phyloP scores from a whole-genome alignment of 2,888 invertebrate species.

The Barypeithes pellucidus region DNA sequence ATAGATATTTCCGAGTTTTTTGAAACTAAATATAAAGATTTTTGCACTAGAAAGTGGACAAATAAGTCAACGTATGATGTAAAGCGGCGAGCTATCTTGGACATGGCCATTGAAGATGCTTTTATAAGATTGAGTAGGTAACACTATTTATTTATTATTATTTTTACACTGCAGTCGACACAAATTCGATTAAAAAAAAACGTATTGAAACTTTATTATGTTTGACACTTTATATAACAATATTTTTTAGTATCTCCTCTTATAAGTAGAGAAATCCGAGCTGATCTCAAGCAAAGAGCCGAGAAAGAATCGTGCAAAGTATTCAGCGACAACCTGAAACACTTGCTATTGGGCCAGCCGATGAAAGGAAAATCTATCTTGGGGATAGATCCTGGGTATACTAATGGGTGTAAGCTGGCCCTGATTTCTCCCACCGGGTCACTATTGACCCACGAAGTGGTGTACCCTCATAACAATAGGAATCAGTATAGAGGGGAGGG shows the following conservation, averaged over 20 bases:
- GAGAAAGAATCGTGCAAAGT: conserved; percentile 89
- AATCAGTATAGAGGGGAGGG: conserved; percentile 65
- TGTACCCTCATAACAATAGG: conserved; percentile 77
- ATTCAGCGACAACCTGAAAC: conserved; percentile 89
- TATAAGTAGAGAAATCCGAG: conserved; percentile 79
- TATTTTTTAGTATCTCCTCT: conserved; percentile 75
- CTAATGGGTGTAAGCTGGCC: conserved; percentile 92
- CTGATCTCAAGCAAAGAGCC: conserved; percentile 82
- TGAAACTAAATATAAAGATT: conserved; percentile 75
- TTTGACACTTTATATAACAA: no score
- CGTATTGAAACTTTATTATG: no score
- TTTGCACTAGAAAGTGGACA: conserved; percentile 71
- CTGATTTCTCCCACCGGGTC: conserved; percentile 82
- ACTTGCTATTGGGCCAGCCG: conserved; percentile 86
- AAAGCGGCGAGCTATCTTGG: conserved; percentile 69
- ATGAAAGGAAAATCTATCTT: conserved; percentile 85
- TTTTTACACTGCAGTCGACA: no score
- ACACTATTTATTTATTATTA: conserved; percentile 56
- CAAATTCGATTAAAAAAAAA: no score
- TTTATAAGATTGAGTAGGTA: conserved; percentile 73
- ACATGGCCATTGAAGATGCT: conserved; percentile 76
- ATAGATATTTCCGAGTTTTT: conserved; percentile 80
- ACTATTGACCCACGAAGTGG: conserved; percentile 79
- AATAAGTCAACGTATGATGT: conserved; percentile 66
- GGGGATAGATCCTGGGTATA: conserved; percentile 93